Evolutionary conservation across 2,113 vertebrate species (phyloP).

Genomic region (Phainopepla nitens): DNA sequence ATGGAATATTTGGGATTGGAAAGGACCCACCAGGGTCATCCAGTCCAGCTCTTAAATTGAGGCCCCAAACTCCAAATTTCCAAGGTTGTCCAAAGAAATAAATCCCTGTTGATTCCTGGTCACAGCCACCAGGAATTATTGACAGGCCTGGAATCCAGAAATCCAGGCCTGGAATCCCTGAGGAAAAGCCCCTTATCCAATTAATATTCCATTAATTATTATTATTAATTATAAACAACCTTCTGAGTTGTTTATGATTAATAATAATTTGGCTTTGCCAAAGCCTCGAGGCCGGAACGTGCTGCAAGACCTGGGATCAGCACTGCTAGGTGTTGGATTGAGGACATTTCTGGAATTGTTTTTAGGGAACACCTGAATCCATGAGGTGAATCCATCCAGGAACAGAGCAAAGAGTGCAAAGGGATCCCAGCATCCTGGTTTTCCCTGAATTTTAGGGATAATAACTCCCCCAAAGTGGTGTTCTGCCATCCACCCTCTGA

Average conservation of each 20-base stretch:
- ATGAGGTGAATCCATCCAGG: neutral
- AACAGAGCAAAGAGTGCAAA: neutral
- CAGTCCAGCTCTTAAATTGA: neutral
- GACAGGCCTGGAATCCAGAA: neutral
- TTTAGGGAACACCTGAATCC: neutral
- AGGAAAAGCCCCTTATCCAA: neutral
- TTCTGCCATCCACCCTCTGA: neutral
- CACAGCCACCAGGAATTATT: neutral
- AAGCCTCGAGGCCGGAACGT: fast-evolving
- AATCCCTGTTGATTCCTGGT: fast-evolving
- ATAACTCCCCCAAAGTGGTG: neutral
- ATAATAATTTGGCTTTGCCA: neutral
- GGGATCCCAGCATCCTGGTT: neutral
- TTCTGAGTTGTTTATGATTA: neutral
- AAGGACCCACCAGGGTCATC: neutral
- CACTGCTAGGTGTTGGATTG: fast-evolving
- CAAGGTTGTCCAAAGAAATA: neutral
- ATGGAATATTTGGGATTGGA: neutral
- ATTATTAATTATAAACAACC: neutral
- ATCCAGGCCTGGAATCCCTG: neutral
- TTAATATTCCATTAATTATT: neutral
- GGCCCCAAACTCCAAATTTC: neutral
- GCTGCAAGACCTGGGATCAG: neutral
- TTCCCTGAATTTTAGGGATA: neutral
- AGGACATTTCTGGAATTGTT: neutral